Conservation (phyloP, 2,888 invertebrate species). For the Ichneumoninae sp. region DNA sequence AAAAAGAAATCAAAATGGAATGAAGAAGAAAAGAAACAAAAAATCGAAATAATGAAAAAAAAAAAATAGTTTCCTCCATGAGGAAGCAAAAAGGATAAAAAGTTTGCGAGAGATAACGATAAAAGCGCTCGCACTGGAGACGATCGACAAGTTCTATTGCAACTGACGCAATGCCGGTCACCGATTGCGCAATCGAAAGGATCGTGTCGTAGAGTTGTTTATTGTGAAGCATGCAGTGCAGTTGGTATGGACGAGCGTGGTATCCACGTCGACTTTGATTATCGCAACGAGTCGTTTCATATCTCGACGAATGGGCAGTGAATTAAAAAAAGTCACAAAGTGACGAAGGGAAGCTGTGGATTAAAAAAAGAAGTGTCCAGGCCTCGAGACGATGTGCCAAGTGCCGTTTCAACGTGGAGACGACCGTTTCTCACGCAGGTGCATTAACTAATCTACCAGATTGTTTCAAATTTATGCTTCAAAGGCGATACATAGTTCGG, state of each 20-base stretch:
- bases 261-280: background rate
- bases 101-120: background rate
- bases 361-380: background rate
- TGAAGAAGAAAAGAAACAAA: no score
- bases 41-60: no score
- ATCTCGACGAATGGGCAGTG: background rate
- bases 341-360: background rate
- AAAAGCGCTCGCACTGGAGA: conserved; percentile 3
- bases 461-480: no score
- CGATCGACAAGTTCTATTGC: conserved; percentile 25
- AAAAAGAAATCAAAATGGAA: no score
- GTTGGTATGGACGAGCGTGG: conserved; percentile 63
- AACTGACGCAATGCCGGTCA: conserved; percentile 63
- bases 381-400: background rate
- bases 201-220: conserved; percentile 65
- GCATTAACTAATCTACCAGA: no score
- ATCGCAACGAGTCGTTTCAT: background rate
- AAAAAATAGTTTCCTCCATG: no score
- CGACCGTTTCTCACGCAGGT: background rate
- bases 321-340: no score
- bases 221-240: conserved; percentile 58
- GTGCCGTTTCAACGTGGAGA: background rate
- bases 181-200: conserved; percentile 69
- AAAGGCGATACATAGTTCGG: no score
- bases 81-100: background rate